Evolutionary conservation across 2,113 vertebrate species (phyloP).

Genomic region (Menura novaehollandiae): DNA sequence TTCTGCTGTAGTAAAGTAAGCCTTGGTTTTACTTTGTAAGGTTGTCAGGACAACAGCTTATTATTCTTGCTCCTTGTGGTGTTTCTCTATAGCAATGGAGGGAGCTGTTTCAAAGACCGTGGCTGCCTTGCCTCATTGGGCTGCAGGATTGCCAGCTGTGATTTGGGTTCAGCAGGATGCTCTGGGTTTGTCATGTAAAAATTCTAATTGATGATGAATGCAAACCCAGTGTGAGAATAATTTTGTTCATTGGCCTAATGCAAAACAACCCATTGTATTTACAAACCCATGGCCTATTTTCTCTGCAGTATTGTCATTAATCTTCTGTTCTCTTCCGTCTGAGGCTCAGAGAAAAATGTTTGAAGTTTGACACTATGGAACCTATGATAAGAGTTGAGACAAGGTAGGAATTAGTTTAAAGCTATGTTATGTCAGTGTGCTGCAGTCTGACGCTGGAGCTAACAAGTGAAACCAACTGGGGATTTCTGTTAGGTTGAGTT

Average conservation of each 20-base stretch:
- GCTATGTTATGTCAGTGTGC: not conserved
- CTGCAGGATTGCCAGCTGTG: conserved; percentile 50
- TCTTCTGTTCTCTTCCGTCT: not conserved
- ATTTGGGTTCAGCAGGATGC: not conserved
- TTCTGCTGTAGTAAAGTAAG: not conserved
- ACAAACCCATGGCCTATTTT: conserved; percentile 26
- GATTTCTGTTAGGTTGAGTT: not conserved
- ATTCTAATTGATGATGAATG: conserved; percentile 54
- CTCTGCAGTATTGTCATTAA: not conserved
- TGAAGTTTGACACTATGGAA: not conserved
- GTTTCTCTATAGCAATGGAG: not conserved
- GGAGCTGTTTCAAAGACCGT: not conserved
- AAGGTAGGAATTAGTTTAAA: conserved; percentile 3
- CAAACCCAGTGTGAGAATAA: conserved; percentile 12
- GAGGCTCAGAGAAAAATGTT: not conserved
- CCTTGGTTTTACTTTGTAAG: not conserved
- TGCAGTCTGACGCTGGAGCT: not conserved
- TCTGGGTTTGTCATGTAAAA: conserved; percentile 47
- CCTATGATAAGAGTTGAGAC: not conserved
- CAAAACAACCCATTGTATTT: conserved; percentile 27
- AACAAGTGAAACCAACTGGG: not conserved
- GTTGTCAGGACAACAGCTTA: conserved; percentile 63
- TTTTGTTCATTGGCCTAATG: conserved; percentile 39
- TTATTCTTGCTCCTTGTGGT: not conserved
- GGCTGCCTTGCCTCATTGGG: conserved; percentile 12